Conservation (phyloP, 2,113 vertebrate species). For the Panthera tigris region DNA sequence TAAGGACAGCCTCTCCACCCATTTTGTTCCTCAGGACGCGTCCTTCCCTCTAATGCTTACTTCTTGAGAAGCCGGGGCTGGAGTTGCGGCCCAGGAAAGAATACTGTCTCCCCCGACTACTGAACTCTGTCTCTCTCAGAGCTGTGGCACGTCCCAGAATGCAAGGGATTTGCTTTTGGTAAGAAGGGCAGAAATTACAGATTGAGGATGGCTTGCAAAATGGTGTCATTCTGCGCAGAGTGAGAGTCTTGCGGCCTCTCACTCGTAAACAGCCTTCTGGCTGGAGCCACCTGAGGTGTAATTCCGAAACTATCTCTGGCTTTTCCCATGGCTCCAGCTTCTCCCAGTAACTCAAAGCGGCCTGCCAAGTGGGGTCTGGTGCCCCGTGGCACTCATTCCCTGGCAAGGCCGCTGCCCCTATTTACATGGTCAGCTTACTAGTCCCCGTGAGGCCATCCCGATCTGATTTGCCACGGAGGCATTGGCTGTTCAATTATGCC, state of each 20-base stretch:
- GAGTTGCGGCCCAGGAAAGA: background rate
- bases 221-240: background rate
- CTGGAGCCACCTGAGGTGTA: background rate
- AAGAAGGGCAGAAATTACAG: background rate
- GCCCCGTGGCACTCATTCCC: background rate
- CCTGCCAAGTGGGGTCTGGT: background rate
- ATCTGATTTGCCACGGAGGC: background rate
- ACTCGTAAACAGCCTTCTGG: background rate
- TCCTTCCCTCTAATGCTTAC: background rate
- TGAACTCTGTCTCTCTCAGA: background rate
- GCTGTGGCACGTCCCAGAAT: background rate
- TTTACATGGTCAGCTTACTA: background rate
- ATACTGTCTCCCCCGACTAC: background rate
- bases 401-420: background rate
- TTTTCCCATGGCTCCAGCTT: background rate
- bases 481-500: background rate
- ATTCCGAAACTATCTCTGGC: background rate
- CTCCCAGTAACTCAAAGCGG: background rate
- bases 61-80: background rate
- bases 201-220: background rate
- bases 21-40: background rate
- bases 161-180: background rate
- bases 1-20: background rate
- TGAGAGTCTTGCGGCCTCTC: background rate
- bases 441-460: background rate